A percentile compares a stretch with the other conserved stretches of the same genome.
These are phyloP conservation scores for Chalcosyrphus nemorum DNA, from an alignment of 2,888 invertebrate species.

Conservation along the genomic window DNA sequence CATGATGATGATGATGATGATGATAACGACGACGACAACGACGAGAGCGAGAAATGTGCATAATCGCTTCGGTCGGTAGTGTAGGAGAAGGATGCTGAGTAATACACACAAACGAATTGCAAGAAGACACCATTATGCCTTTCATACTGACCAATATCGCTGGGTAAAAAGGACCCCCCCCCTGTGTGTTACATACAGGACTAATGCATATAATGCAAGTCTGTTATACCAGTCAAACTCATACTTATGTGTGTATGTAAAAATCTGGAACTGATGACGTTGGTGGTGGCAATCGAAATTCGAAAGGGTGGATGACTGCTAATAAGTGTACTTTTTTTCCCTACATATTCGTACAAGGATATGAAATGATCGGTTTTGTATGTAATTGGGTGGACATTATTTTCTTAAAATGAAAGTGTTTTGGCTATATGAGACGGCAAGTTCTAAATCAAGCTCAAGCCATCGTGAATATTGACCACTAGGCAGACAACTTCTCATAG, in stretches of 20 bases:
- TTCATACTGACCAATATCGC: not conserved
- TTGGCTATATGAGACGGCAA: too few species aligned
- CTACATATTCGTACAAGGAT: too few species aligned
- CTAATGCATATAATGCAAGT: not conserved
- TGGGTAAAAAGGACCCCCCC: conserved; percentile 5
- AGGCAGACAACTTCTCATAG: too few species aligned
- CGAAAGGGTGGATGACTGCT: not conserved
- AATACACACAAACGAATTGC: not conserved
- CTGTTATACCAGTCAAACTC: too few species aligned
- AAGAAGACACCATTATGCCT: not conserved
- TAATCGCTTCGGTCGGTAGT: not conserved
- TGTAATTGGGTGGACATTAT: too few species aligned
- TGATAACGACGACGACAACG: not conserved
- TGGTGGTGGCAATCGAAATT: not conserved
- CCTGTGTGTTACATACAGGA: conserved; percentile 15
- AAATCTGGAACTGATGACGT: conserved; percentile 14
- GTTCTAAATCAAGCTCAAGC: too few species aligned
- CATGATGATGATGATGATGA: not conserved
- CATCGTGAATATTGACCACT: too few species aligned
- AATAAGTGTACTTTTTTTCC: not conserved
- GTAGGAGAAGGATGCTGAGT: not conserved
- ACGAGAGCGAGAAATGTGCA: conserved; percentile 27
- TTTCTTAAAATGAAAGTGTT: too few species aligned
- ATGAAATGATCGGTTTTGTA: too few species aligned
- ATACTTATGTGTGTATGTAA: not conserved